Percentiles rank a stretch among this genome's conserved stretches.
Evolutionary conservation across 2,888 invertebrate genomes (phyloP).

Genomic region (Pammene fasciana): DNA sequence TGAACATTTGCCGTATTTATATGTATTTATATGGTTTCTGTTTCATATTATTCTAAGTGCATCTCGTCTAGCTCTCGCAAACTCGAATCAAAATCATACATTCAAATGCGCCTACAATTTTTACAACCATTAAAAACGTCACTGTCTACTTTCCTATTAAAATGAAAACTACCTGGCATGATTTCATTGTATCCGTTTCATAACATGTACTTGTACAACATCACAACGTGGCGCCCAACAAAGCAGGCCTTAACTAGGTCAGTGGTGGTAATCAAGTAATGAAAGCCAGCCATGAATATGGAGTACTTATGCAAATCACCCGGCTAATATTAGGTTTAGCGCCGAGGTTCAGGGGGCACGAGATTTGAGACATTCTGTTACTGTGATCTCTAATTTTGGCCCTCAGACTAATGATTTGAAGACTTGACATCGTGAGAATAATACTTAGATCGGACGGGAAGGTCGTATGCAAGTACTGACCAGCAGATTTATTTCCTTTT

Average conservation of each 20-base stretch:
- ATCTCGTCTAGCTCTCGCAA: no score
- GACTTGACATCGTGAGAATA: background rate
- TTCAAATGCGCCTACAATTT: no score
- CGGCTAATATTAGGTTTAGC: constrained; percentile 36
- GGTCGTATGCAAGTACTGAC: no score
- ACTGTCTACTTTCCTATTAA: no score
- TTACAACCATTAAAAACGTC: no score
- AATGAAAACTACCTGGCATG: no score
- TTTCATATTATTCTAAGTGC: no score
- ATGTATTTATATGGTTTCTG: no score
- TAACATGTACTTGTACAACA: background rate
- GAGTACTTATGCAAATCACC: constrained; percentile 33
- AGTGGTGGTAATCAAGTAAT: constrained; percentile 36
- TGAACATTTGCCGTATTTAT: no score
- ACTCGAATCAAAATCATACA: no score
- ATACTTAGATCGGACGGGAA: background rate
- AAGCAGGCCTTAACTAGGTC: constrained; percentile 17
- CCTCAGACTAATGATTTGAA: background rate
- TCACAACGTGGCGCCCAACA: constrained; percentile 9
- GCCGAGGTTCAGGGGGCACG: constrained; percentile 5
- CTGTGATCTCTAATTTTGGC: constrained; percentile 1
- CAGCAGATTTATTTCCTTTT: no score
- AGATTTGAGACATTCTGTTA: constrained; percentile 12
- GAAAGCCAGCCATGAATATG: constrained; percentile 32
- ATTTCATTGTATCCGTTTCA: background rate